Percentiles rank a stretch among this genome's conserved stretches.
Conservation (phyloP, 2,797 vertebrate species). For the Sus cebifrons region DNA sequence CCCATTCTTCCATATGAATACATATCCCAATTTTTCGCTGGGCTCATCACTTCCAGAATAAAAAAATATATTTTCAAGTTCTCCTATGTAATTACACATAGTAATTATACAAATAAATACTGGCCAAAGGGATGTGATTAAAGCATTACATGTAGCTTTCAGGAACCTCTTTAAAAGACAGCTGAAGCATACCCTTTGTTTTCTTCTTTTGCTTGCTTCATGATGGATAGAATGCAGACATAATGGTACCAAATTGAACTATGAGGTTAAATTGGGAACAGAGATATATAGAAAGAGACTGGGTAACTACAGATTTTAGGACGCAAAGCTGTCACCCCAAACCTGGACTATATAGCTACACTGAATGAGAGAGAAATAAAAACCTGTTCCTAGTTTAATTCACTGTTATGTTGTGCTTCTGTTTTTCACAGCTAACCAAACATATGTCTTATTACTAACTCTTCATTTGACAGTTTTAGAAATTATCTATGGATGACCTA, state of each 20-base stretch:
- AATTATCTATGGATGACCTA: slow-evolving; percentile 13
- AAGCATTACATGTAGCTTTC: background rate
- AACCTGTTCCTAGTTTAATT: background rate
- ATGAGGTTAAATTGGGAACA: background rate
- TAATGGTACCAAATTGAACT: background rate
- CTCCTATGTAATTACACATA: background rate
- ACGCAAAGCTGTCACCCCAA: background rate
- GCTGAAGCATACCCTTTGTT: background rate
- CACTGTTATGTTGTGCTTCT: slow-evolving; percentile 2
- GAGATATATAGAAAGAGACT: background rate
- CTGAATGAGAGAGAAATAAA: background rate
- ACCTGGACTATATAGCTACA: background rate
- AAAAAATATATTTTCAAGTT: background rate
- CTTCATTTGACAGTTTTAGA: slow-evolving; percentile 7
- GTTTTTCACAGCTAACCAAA: background rate
- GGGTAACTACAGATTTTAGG: background rate
- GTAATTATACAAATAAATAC: background rate
- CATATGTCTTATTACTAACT: background rate
- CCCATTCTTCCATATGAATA: background rate
- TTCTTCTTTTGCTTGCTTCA: background rate
- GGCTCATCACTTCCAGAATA: background rate
- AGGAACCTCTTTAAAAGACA: background rate
- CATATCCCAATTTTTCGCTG: background rate
- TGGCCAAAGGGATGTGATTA: background rate
- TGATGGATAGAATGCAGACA: background rate